A percentile compares a stretch with the other conserved stretches of the same genome.
Evolutionary conservation across 2,888 invertebrate species (phyloP).

Genomic region (Leptogaster cylindrica): DNA sequence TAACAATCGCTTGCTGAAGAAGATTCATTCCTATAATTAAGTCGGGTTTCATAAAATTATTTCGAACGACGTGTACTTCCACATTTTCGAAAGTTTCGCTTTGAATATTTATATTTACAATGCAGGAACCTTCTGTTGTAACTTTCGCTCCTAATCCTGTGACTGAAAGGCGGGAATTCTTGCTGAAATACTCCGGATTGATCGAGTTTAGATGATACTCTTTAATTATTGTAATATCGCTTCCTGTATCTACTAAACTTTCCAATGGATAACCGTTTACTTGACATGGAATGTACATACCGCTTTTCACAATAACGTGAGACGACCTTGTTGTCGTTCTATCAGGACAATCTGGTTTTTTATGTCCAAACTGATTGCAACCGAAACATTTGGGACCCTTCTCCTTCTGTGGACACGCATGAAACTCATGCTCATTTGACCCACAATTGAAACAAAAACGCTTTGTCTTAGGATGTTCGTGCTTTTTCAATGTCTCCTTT

Average conservation of each 20-base stretch:
- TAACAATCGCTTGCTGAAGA: no score
- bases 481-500: neutral
- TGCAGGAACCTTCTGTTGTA: neutral
- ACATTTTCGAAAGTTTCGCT: neutral
- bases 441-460: constrained; percentile 6
- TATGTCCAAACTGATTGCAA: neutral
- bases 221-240: neutral
- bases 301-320: neutral
- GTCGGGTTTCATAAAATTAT: neutral
- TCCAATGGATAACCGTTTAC: neutral
- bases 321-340: neutral
- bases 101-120: neutral
- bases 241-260: neutral
- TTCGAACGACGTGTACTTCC: neutral
- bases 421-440: neutral
- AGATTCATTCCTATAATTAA: neutral
- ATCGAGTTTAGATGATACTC: neutral
- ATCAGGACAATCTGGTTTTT: neutral
- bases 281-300: neutral
- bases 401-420: no score
- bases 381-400: neutral
- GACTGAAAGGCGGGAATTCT: no score
- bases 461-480: neutral
- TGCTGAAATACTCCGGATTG: neutral
- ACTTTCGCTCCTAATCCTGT: no score